These are phyloP conservation scores for Merodon equestris DNA, from an alignment of 2,888 invertebrate genomes.

Conservation along the genomic window DNA sequence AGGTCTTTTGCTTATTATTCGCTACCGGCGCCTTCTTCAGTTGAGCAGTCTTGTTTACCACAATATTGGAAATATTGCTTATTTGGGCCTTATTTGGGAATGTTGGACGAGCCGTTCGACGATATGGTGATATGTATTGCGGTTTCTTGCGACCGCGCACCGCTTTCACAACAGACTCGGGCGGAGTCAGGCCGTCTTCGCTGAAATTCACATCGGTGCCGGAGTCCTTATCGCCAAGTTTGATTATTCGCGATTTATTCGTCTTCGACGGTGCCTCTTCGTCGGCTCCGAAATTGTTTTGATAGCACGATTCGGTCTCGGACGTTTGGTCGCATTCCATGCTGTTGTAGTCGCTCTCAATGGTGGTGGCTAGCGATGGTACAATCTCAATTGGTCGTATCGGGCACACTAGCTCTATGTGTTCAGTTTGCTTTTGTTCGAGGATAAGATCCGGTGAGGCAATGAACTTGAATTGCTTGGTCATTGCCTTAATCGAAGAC, in stretches of 20 bases:
- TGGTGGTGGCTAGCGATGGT: constrained; percentile 74
- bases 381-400: constrained; percentile 70
- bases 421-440: constrained; percentile 66
- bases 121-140: constrained; percentile 83
- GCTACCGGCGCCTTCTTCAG: constrained; percentile 70
- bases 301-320: constrained; percentile 80
- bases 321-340: constrained; percentile 82
- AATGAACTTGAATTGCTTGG: constrained; percentile 76
- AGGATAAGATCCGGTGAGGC: constrained; percentile 76
- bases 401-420: constrained; percentile 21
- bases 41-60: constrained; percentile 68
- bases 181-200: constrained; percentile 75
- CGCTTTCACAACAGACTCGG: constrained; percentile 71
- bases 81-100: constrained; percentile 57
- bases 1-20: constrained; percentile 63
- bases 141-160: constrained; percentile 81
- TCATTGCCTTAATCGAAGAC: constrained; percentile 75
- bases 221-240: constrained; percentile 76
- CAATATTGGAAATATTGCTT: constrained; percentile 59
- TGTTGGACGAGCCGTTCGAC: constrained; percentile 70
- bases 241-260: constrained; percentile 63
- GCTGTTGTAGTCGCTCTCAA: constrained; percentile 77
- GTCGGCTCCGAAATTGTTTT: constrained; percentile 29
- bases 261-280: constrained; percentile 44
- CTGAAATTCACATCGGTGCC: constrained; percentile 80